Base-by-base conservation (phyloP, 2,113 vertebrate species). In the Lipophrys pholis region DNA sequence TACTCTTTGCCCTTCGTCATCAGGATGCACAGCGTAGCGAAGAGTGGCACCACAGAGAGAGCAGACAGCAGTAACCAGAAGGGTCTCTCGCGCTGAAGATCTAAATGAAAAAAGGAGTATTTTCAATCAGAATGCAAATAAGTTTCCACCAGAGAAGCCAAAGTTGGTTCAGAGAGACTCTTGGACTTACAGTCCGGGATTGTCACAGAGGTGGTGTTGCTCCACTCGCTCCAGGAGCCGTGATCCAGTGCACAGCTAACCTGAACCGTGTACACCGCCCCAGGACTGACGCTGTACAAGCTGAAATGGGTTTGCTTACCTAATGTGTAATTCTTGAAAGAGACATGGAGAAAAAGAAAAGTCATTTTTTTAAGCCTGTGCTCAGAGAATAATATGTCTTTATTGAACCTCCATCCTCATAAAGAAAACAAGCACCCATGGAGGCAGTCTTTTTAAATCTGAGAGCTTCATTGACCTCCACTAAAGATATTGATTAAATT, bases 241-340 rank as follows among this genome's bases (percentile, higher is more conserved):
- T 92, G 78, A 91, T 97, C 95, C 9, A 96, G 90, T 57, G 90
- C 94, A 77, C 96, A 97, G 57, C 92, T 96, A 58, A 96, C 94
- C 80, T 97, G 94, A 17, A 95, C 88, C 55, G 88, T 14, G 7
- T 97, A 97, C 41, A 81, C 86, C 49, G 79, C 86, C 66, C 95
- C 94, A 0, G 95, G 94, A 64, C 88, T 86, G 67, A 96, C 88
- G 72, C 91, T 94, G 77, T 95, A 94, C 69, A 96, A 69, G 51
- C 87, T 95, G 69, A 91, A 94, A 14, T 95, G 89, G 46, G 90
- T 94, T 82, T 97, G 91, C 50, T 91, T 92, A 1, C 94, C 95
- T 58, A 93, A 91, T 64, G 73, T 88, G 85, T 95, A 91, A 54
- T 57, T 87, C 97, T 98, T 73, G 5, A 85, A 21, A 81, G 63